These are phyloP conservation scores for Hiodon alosoides DNA, from an alignment of 2,113 vertebrate species.

Conservation along the genomic window DNA sequence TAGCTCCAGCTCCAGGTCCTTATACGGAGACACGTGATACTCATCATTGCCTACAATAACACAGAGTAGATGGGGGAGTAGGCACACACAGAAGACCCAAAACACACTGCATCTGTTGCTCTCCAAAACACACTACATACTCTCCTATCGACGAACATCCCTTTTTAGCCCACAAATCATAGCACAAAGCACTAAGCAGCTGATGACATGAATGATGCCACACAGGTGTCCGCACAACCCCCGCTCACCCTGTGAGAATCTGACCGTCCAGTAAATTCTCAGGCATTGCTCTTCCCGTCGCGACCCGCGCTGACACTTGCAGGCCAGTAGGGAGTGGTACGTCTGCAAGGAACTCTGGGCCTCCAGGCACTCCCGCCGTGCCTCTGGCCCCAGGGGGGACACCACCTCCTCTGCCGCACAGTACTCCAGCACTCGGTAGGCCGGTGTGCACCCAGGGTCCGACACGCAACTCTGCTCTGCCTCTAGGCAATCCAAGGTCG, in stretches of 20 bases:
- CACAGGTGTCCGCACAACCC: constrained; percentile 16
- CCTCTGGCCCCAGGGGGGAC: constrained; percentile 46
- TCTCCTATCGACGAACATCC: neutral
- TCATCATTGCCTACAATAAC: constrained; percentile 69
- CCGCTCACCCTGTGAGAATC: constrained; percentile 68
- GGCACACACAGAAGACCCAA: constrained; percentile 3
- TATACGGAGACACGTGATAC: constrained; percentile 78
- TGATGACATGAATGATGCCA: neutral
- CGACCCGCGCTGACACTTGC: constrained; percentile 79
- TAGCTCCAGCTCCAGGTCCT: constrained; percentile 68
- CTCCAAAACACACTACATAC: neutral
- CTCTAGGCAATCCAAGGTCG: constrained; percentile 61
- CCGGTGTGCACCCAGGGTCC: constrained; percentile 64
- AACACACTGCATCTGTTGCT: too few species aligned
- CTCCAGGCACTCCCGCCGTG: constrained; percentile 66
- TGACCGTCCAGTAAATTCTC: constrained; percentile 78
- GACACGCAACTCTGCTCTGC: constrained; percentile 71
- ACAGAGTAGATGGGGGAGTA: neutral
- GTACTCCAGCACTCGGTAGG: constrained; percentile 68
- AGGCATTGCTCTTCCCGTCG: constrained; percentile 78
- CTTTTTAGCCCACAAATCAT: too few species aligned
- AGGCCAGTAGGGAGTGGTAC: constrained; percentile 70
- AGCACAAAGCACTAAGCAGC: neutral
- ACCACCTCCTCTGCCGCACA: constrained; percentile 63
- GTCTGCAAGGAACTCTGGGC: constrained; percentile 67